Evolutionary conservation across 2,888 invertebrate genomes (phyloP).

Genomic region (Dysmachus trigonus): DNA sequence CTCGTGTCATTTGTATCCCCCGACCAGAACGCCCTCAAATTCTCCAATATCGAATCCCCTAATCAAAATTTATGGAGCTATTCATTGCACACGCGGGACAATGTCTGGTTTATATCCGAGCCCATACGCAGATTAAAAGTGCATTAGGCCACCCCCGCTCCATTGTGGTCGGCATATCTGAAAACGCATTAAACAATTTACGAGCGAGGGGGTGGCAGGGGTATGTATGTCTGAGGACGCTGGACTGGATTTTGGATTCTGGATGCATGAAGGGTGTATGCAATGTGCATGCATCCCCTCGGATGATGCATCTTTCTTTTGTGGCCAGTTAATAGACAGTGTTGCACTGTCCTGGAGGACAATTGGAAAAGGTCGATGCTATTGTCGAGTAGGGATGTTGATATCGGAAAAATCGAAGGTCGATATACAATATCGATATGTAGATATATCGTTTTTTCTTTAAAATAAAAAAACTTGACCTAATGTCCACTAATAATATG

Average conservation of each 20-base stretch:
- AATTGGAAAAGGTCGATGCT: background rate
- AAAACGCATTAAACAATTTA: conserved; percentile 39
- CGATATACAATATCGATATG: too few species aligned
- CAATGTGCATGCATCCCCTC: too few species aligned
- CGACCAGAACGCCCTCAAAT: conserved; percentile 20
- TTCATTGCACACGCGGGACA: conserved; percentile 41
- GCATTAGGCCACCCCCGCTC: conserved; percentile 34
- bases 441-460: too few species aligned
- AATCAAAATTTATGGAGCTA: conserved; percentile 37
- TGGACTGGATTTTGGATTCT: too few species aligned
- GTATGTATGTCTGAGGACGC: conserved; percentile 14
- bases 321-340: conserved; percentile 21
- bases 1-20: conserved; percentile 33
- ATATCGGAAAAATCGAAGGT: too few species aligned
- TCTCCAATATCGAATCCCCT: conserved; percentile 39
- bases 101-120: conserved; percentile 39
- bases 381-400: too few species aligned
- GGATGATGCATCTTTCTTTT: conserved; percentile 18
- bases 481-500: too few species aligned
- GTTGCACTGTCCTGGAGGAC: conserved; percentile 20
- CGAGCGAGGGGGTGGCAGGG: conserved; percentile 2
- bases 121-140: conserved; percentile 40
- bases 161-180: conserved; percentile 35
- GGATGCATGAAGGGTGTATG: background rate
- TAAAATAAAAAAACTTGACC: too few species aligned